These are phyloP conservation scores for Dicycla oo DNA, from an alignment of 2,888 invertebrate genomes.

Conservation along the genomic window DNA sequence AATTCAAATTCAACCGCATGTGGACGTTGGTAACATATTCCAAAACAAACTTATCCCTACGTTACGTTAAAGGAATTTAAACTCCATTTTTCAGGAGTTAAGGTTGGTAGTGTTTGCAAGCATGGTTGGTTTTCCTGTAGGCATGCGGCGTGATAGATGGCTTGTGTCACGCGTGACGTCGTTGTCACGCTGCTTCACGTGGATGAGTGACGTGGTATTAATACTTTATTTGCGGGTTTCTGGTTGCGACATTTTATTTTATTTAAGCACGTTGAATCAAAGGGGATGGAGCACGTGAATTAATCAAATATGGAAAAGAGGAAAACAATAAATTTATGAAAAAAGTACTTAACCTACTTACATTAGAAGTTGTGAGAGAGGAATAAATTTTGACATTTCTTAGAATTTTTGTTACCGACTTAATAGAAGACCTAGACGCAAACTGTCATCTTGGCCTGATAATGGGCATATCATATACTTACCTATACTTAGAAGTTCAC, in stretches of 20 bases:
- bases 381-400: too few species aligned
- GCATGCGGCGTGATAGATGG: conserved; percentile 86
- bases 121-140: conserved; percentile 72
- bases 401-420: too few species aligned
- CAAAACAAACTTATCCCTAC: conserved; percentile 50
- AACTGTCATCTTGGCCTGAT: neutral
- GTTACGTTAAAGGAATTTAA: conserved; percentile 48
- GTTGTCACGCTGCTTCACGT: conserved; percentile 82
- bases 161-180: conserved; percentile 83
- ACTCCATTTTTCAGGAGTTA: conserved; percentile 42
- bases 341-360: too few species aligned
- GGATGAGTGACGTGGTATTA: conserved; percentile 80
- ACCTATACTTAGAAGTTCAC: neutral
- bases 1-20: conserved; percentile 50
- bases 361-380: neutral
- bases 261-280: conserved; percentile 51
- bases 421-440: too few species aligned
- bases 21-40: conserved; percentile 71
- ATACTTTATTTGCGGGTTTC: conserved; percentile 74
- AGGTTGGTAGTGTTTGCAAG: conserved; percentile 49
- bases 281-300: conserved; percentile 39
- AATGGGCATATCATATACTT: too few species aligned
- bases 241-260: conserved; percentile 63
- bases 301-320: conserved; percentile 46
- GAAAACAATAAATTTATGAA: conserved; percentile 2